These are phyloP conservation scores for Adelognathus sp. DNA, from an alignment of 2,888 invertebrate species.

Conservation along the genomic window DNA sequence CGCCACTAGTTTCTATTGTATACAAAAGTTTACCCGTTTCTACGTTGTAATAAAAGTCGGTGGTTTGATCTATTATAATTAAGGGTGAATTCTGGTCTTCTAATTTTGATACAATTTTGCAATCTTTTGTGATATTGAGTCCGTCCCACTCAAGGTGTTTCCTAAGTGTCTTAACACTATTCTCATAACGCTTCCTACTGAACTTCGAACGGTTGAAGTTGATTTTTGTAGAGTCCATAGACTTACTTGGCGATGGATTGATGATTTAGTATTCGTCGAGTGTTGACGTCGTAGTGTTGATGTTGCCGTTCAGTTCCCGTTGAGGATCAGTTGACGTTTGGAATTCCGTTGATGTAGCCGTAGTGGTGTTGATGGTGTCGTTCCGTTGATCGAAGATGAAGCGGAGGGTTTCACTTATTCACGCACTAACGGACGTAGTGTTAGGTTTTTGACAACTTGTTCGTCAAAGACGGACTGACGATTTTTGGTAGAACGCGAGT, in stretches of 20 bases:
- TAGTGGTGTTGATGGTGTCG: no score
- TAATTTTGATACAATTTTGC: neutral
- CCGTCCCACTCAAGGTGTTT: neutral
- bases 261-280: neutral
- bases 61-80: neutral
- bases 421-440: no score
- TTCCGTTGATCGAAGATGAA: no score
- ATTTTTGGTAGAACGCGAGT: no score
- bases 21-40: neutral
- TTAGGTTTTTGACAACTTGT: no score
- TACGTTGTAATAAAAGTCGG: neutral
- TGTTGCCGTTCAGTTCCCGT: no score
- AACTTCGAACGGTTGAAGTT: neutral
- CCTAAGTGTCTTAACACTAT: neutral
- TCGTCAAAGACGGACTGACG: no score
- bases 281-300: no score
- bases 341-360: no score
- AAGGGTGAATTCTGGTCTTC: neutral
- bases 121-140: neutral
- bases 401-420: no score
- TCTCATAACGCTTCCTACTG: neutral
- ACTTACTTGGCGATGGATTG: neutral
- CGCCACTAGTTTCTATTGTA: neutral
- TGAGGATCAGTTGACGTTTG: no score
- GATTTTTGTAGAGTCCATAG: neutral